Evolutionary conservation across 37 sponge, comb jelly and placozoan genomes (phyloP).

Genomic region (Amphimedon queenslandica): DNA sequence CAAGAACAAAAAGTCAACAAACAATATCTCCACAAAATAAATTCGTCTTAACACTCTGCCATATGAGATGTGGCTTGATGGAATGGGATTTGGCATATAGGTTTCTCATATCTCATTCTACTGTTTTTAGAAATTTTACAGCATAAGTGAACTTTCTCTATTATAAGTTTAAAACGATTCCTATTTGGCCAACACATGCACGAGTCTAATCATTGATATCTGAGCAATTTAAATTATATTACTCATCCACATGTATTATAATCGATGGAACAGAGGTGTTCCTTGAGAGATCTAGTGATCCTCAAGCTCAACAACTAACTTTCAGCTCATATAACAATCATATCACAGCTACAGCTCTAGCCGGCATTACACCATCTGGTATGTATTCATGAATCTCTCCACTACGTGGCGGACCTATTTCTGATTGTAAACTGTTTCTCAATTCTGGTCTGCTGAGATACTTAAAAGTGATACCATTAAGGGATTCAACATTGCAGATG

Average conservation of each 20-base stretch:
- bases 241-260: background rate
- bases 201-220: background rate
- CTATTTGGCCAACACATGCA: background rate
- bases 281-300: background rate
- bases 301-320: background rate
- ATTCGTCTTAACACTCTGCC: too few relatives aligned
- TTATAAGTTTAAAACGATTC: background rate
- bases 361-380: slow-evolving; percentile 1
- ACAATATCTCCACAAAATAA: background rate
- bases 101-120: background rate
- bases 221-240: background rate
- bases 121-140: background rate
- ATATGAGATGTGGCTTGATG: background rate
- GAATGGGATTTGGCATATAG: background rate
- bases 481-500: background rate
- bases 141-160: background rate
- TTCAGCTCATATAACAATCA: background rate
- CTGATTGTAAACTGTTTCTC: background rate
- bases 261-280: slow-evolving; percentile 6
- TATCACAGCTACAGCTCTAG: slow-evolving; percentile 7
- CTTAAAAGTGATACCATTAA: background rate
- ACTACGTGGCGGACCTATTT: background rate
- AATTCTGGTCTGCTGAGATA: background rate
- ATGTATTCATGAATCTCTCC: background rate
- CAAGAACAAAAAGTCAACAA: background rate